A percentile compares a stretch with the other conserved stretches of the same genome.
These are phyloP conservation scores for Pollenia griseotomentosa DNA, from an alignment of 2,888 invertebrate genomes.

Conservation along the genomic window DNA sequence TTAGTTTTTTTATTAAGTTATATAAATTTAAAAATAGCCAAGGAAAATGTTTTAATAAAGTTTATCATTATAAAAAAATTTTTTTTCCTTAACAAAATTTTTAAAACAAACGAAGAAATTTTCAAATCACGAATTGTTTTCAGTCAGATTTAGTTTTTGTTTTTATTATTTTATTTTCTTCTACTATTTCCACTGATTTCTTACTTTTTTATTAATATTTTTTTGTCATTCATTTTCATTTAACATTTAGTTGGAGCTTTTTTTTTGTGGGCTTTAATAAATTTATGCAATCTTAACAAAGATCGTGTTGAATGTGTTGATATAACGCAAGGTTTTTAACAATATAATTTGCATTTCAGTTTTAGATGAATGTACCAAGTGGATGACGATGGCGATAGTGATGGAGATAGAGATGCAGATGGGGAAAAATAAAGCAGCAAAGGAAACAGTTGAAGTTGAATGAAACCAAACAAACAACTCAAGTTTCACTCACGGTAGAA, in stretches of 20 bases:
- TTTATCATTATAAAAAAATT: not conserved
- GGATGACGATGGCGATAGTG: constrained; percentile 34
- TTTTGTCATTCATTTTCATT: not conserved
- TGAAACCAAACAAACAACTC: constrained; percentile 42
- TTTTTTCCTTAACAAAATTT: constrained; percentile 35
- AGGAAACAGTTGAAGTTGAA: constrained; percentile 57
- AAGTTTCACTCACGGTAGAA: constrained; percentile 56
- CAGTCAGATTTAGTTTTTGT: constrained; percentile 47
- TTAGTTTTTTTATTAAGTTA: not conserved
- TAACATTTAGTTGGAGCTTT: constrained; percentile 14
- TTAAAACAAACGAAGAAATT: constrained; percentile 43
- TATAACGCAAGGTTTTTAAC: constrained; percentile 73
- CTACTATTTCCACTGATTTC: constrained; percentile 3
- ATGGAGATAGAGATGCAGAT: constrained; percentile 34
- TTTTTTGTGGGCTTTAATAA: constrained; percentile 63
- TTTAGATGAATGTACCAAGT: constrained; percentile 56
- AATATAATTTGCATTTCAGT: constrained; percentile 74
- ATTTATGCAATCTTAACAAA: constrained; percentile 73
- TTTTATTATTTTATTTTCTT: constrained; percentile 41
- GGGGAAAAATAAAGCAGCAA: constrained; percentile 36
- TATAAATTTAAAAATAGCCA: not conserved
- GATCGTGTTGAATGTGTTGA: constrained; percentile 74
- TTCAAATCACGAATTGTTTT: constrained; percentile 66
- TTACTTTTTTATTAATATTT: not conserved
- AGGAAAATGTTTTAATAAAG: not conserved